A percentile compares a stretch with the other conserved stretches of the same genome.
phyloP scores from a whole-genome alignment of 53 echinoderm and acorn worm genomes.

The Astropecten irregularis region DNA sequence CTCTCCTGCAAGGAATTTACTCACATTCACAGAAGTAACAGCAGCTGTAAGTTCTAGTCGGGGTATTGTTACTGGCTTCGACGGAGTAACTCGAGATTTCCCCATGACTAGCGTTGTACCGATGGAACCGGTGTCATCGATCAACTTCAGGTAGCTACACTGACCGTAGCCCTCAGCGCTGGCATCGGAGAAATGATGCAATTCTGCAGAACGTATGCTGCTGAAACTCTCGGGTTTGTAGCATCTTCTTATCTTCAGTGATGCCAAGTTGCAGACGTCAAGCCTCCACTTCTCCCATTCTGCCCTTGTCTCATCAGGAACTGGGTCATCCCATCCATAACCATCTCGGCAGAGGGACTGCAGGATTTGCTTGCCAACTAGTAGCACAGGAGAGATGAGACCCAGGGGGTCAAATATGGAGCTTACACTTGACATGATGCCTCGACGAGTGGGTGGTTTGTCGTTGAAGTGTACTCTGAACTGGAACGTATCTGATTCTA shows the following conservation, averaged over 20 bases:
- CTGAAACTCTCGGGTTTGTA: conserved; percentile 31
- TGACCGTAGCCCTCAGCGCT: conserved; percentile 67
- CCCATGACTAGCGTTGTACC: conserved; percentile 47
- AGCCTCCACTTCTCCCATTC: conserved; percentile 60
- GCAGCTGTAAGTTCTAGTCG: conserved; percentile 21
- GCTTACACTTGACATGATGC: conserved; percentile 56
- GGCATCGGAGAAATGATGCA: conserved; percentile 68
- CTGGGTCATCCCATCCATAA: conserved; percentile 69
- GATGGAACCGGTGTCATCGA: conserved; percentile 38
- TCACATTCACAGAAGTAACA: neutral
- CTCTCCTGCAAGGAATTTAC: neutral
- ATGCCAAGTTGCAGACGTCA: conserved; percentile 31
- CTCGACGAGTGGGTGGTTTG: conserved; percentile 60
- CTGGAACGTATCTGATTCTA: conserved; percentile 25
- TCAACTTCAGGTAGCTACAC: conserved; percentile 62
- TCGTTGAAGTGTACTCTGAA: conserved; percentile 12
- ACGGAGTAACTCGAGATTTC: too few species aligned
- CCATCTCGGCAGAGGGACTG: conserved; percentile 64
- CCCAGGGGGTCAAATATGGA: conserved; percentile 64
- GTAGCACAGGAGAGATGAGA: conserved; percentile 59
- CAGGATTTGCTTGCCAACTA: conserved; percentile 68
- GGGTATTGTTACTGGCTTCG: conserved; percentile 23
- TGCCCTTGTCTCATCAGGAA: conserved; percentile 51
- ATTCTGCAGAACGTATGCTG: neutral
- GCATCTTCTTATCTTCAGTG: conserved; percentile 13